Percentiles rank a stretch among this genome's conserved stretches.
phyloP scores from a whole-genome alignment of 2,797 vertebrate species.

The Notamacropus eugenii region DNA sequence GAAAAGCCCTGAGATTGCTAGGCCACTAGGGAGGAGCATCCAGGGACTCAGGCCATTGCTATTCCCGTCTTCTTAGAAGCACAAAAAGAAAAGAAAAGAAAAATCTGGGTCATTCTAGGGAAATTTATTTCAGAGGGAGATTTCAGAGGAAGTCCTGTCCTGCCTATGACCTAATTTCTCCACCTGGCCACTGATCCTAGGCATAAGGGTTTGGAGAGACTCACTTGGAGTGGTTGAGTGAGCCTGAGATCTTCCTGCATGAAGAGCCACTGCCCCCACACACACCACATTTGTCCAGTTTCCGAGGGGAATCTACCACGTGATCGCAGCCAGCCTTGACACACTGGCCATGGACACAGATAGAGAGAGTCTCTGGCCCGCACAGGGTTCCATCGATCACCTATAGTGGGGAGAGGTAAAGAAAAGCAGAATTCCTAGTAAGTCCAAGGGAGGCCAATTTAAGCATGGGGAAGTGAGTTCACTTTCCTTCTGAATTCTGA shows the following conservation, averaged over 20 bases:
- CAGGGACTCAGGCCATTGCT: background rate
- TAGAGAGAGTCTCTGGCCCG: conserved; percentile 94
- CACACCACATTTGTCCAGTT: conserved; percentile 95
- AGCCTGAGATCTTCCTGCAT: conserved; percentile 94
- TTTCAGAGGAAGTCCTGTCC: background rate
- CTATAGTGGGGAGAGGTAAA: conserved; percentile 78
- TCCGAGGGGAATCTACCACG: conserved; percentile 92
- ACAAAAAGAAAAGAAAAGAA: background rate
- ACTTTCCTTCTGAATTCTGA: background rate
- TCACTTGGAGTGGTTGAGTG: conserved; percentile 92
- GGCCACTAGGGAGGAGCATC: background rate
- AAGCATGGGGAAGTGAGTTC: too few relatives aligned
- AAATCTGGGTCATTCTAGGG: background rate
- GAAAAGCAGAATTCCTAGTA: background rate
- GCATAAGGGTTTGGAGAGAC: conserved; percentile 52
- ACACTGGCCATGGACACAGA: conserved; percentile 97
- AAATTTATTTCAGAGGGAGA: background rate
- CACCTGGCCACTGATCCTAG: background rate
- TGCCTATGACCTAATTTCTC: background rate
- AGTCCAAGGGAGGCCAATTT: background rate
- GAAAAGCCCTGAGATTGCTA: background rate
- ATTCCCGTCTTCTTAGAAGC: background rate
- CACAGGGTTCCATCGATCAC: conserved; percentile 96
- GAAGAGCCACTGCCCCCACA: conserved; percentile 92
- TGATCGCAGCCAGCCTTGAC: conserved; percentile 98